Percentiles rank a stretch among this genome's conserved stretches.
Evolutionary conservation across 1,140 invertebrate genomes (phyloP).

Genomic region (Ceratina calcarata): DNA sequence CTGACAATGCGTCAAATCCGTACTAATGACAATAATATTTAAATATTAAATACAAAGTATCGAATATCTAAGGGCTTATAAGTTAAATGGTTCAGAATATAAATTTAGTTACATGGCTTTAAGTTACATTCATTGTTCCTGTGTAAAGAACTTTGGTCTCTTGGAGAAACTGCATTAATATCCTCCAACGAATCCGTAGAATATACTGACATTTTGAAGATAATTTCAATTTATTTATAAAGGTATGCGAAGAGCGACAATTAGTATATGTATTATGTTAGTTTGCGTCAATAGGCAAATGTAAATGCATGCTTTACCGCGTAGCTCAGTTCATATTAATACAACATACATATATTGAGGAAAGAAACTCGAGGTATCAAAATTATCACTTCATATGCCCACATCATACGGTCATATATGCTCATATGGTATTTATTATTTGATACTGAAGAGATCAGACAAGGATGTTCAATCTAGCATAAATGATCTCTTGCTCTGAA

Average conservation of each 20-base stretch:
- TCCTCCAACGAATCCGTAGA: conserved; percentile 66
- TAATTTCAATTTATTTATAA: conserved; percentile 5
- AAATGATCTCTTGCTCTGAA: too few relatives aligned
- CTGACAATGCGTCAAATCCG: too few relatives aligned
- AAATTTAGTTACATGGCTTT: background rate
- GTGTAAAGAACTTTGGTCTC: too few relatives aligned
- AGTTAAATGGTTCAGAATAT: background rate
- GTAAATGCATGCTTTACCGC: background rate
- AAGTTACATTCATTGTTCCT: background rate
- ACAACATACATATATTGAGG: background rate
- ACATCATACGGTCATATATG: too few relatives aligned
- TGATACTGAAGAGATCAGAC: too few relatives aligned
- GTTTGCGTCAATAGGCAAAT: background rate
- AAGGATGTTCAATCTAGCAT: too few relatives aligned
- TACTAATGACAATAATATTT: background rate
- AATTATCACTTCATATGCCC: background rate
- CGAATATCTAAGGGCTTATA: too few relatives aligned
- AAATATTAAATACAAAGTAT: background rate
- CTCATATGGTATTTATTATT: too few relatives aligned
- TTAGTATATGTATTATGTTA: background rate
- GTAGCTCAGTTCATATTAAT: conserved; percentile 14
- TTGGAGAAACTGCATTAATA: background rate
- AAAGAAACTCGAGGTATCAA: background rate
- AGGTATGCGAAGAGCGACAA: background rate
- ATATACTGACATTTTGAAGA: conserved; percentile 60